Base-by-base conservation (phyloP, 2,113 vertebrate genomes). In the Eptatretus burgeri region DNA sequence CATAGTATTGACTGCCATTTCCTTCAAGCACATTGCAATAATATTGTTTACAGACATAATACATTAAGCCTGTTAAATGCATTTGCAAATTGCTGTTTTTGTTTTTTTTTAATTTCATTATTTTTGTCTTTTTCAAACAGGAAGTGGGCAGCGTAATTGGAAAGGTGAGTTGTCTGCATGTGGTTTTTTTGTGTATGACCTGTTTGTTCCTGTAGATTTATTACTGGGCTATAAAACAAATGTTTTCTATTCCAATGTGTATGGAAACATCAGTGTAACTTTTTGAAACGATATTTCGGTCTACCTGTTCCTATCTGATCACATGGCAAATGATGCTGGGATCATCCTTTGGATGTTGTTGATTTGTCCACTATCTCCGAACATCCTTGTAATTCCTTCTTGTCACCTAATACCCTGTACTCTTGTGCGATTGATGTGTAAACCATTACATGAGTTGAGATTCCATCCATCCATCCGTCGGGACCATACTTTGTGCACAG, bases 131-230 rank as follows among this genome's bases (percentile, higher is more conserved):
- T 60, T 10, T n/a, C 56, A n/a, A n/a, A 60, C 56, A 60, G 56
- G 56, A 60, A 60, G 56, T 60, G n/a, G 56, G 56, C n/a, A 60
- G 56, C 12, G 20, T 60, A n/a, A 60, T 60, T 20, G 56, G 56
- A 60, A 60, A 60, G 56, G 56, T 60, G 56, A 60, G 11, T 60
- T 20, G 11, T 60, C 12, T 20, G 56, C 56, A 60, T 60, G 20
- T 13, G 16, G 19, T 60, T 60, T 11, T 60, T 13, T n/a, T 60
- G 20, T 17, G n/a, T 20, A 60, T 17, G 13, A 12, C 56, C 56
- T 60, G n/a, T 10, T 60, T 11, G n/a, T 60, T n/a, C 56, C n/a
- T 20, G n/a, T n/a, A 60, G n/a, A 20, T 60, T 2, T 17, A 60
- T 17, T 13, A 13, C 16, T 5, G 19, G 2, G 10, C 10, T 13